Evolutionary conservation across 2,888 invertebrate genomes (phyloP).

Genomic region (Congeria kusceri): DNA sequence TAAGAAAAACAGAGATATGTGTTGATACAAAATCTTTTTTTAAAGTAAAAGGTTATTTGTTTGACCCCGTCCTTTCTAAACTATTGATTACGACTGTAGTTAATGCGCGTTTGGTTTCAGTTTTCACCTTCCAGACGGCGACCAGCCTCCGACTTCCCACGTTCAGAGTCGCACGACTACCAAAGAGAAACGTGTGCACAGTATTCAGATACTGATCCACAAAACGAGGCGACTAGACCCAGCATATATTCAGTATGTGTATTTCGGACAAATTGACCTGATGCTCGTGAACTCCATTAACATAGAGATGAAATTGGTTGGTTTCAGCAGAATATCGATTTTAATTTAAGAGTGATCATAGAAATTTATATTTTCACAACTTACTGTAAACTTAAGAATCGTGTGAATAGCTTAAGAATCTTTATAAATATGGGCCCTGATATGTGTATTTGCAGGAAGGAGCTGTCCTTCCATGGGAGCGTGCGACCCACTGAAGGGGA

Average conservation of each 20-base stretch:
- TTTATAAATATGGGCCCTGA: background rate
- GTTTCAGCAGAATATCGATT: too few species aligned
- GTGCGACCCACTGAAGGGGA: constrained; percentile 35
- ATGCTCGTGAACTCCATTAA: too few species aligned
- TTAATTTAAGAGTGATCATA: too few species aligned
- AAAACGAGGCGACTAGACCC: constrained; percentile 78
- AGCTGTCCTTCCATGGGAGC: constrained; percentile 46
- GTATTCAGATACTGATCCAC: constrained; percentile 76
- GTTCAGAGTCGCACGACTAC: constrained; percentile 32
- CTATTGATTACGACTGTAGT: background rate
- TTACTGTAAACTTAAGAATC: too few species aligned
- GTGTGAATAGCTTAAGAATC: too few species aligned
- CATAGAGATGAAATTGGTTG: too few species aligned
- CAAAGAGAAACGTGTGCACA: constrained; percentile 70
- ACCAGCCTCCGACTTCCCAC: constrained; percentile 47
- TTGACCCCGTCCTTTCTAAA: too few species aligned
- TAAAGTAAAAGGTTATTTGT: too few species aligned
- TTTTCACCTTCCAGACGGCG: constrained; percentile 68
- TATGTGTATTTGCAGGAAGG: constrained; percentile 33
- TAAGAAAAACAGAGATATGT: too few species aligned
- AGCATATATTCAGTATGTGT: constrained; percentile 78
- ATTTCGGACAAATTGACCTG: too few species aligned
- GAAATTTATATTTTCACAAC: too few species aligned
- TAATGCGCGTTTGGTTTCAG: constrained; percentile 45
- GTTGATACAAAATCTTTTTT: too few species aligned